Base-by-base conservation (phyloP, 2,113 vertebrate species). In the Cyanoderma ruficeps region DNA sequence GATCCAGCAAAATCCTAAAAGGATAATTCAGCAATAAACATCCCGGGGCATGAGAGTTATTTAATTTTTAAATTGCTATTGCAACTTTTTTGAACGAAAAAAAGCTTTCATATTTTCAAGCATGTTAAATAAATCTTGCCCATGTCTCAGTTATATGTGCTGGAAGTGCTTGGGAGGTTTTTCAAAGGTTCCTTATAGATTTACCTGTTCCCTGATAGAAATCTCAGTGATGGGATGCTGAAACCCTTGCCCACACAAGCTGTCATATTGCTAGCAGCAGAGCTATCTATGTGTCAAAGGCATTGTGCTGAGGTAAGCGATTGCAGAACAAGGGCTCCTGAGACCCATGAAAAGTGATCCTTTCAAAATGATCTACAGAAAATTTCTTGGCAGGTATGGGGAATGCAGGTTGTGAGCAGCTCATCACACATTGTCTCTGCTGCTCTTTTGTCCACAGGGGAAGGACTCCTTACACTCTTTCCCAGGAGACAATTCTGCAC, bases 41-140 rank as follows among this genome's bases (percentile, higher is more conserved):
- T 82, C 68, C 63, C 57, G 37, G 24, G 27, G 9, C 42, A 77
- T 69, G 53, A 79, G 23, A 61, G 37, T 35, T 93, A 59, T 70
- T 94, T 90, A 83, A 83, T 80, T 94, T 97, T 96, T 67, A 93
- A 94, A 91, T 83, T 86, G 28, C 64, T 81, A 37, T 52, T 47
- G 23, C 55, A 91, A 89, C 7, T 56, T 84, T 92, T 89, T 91
- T 49, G 75, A 91, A 53, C 0, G 0, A 70, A 69, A 60, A 52
- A 79, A 55, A 60, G 13, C 31, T 82, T 85, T 85, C 39, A 37
- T 57, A 74, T 94, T 84, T 90, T 91, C 83, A 83, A 49, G 44
- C 5, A 17, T 30, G 10, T 56, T 93, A 69, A 86, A 77, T 87
- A 93, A 86, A 77, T 79, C 80, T 87, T 88, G 72, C n/a, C 39